Base-by-base conservation (phyloP, 2,797 vertebrate species). In the Carcharodon carcharias region DNA sequence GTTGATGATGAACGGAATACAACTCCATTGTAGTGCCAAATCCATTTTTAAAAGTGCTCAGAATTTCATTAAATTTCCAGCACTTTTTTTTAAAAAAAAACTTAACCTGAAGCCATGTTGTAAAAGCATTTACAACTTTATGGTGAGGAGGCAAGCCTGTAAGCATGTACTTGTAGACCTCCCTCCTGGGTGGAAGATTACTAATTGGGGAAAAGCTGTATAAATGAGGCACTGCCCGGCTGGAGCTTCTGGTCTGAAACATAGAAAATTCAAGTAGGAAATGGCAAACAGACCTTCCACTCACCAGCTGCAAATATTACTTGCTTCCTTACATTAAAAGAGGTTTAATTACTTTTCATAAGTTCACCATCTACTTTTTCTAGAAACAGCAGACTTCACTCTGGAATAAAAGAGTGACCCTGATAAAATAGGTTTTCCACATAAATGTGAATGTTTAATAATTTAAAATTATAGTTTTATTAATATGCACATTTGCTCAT, bases 201-300 rank as follows among this genome's bases (percentile, higher is more conserved):
- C 91, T 93, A 93, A 93, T 93, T 93, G n/a, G 63, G 45, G 18
- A n/a, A 40, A 93, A 93, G 91, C n/a, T 45, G 63, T 67, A 40
- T 67, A 93, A 93, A 93, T 93, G 91, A 93, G n/a, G 91, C 63
- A 67, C 40, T 65, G 91, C 91, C 82, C 40, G 63, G 61, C 91
- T 93, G 91, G 91, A 92, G 61, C 89, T 92, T 92, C 89, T 92
- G 89, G 58, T 63, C n/a, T 92, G 91, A 93, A 21, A 45, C 61
- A 93, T 63, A 93, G 91, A 45, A 85, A 85, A 85, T 85, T 85
- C 8, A 16, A 45, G 82, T 85, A 85, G 82, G 91, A 93, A 93
- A 93, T 93, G 61, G 91, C n/a, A 93, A 93, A 93, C 91, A 93
- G 91, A 93, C 91, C 91, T 67, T 65, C n/a, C n/a, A 40, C n/a